phyloP scores from a whole-genome alignment of 2,113 vertebrate genomes.

The Cyrtonyx montezumae region DNA sequence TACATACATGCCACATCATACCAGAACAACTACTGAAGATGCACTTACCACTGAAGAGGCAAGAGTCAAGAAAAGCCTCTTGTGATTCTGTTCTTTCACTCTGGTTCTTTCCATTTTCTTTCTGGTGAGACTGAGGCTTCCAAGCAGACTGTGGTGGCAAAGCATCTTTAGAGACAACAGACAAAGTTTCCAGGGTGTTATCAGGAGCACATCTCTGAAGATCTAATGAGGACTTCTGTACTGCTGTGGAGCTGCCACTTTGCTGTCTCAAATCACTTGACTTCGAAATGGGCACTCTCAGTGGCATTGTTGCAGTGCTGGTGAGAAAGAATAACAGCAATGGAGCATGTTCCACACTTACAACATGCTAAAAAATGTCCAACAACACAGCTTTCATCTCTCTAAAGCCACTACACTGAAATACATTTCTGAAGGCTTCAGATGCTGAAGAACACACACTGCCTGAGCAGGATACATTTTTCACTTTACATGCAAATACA shows the following conservation, averaged over 20 bases:
- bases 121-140: not conserved
- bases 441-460: not conserved
- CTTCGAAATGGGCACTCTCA: slow-evolving; percentile 60
- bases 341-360: not conserved
- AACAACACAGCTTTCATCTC: not conserved
- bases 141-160: not conserved
- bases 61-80: not conserved
- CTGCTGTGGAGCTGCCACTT: not conserved
- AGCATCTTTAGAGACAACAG: not conserved
- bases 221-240: not conserved
- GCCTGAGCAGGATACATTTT: not conserved
- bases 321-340: not conserved
- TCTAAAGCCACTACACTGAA: not conserved
- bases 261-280: not conserved
- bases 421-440: not conserved
- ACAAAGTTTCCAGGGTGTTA: not conserved
- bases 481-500: not conserved
- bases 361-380: not conserved
- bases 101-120: not conserved
- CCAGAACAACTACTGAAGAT: not conserved
- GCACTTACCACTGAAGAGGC: slow-evolving; percentile 38
- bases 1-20: not conserved
- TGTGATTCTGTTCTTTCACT: not conserved
- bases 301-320: slow-evolving; percentile 28
- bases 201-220: not conserved